phyloP scores from a whole-genome alignment of 2,113 vertebrate genomes.

The Romanogobio albipinnatus region DNA sequence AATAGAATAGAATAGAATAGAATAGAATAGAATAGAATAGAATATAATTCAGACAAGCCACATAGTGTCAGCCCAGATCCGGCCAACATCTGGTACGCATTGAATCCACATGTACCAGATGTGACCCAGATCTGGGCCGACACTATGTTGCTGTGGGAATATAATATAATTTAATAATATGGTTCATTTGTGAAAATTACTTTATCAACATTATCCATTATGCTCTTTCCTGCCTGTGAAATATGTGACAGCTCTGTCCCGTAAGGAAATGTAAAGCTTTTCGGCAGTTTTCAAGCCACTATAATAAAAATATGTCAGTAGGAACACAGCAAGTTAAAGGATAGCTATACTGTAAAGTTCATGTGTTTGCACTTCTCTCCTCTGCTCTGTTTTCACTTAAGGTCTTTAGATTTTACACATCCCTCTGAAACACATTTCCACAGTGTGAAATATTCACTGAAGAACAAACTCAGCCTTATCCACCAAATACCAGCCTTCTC shows the following conservation, averaged over 20 bases:
- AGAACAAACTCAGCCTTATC: conserved; percentile 59
- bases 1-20: neutral
- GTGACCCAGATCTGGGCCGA: no score
- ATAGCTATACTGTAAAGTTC: conserved; percentile 55
- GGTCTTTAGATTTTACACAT: conserved; percentile 69
- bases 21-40: neutral
- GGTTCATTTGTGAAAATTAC: neutral
- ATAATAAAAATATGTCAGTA: neutral
- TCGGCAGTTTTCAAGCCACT: neutral
- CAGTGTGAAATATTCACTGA: conserved; percentile 59
- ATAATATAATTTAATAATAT: neutral
- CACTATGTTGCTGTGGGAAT: neutral
- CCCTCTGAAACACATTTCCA: conserved; percentile 66
- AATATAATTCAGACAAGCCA: no score
- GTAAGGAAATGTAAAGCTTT: neutral
- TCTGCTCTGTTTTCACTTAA: conserved; percentile 57
- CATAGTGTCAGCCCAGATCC: no score
- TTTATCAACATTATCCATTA: neutral
- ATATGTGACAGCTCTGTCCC: neutral
- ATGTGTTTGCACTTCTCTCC: conserved; percentile 41
- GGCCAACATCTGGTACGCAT: no score
- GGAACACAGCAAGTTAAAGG: neutral
- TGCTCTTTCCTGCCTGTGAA: neutral
- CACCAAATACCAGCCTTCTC: conserved; percentile 41
- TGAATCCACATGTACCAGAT: no score